Conservation (phyloP, 2,888 invertebrate species). For the Ophion slaviceki region DNA sequence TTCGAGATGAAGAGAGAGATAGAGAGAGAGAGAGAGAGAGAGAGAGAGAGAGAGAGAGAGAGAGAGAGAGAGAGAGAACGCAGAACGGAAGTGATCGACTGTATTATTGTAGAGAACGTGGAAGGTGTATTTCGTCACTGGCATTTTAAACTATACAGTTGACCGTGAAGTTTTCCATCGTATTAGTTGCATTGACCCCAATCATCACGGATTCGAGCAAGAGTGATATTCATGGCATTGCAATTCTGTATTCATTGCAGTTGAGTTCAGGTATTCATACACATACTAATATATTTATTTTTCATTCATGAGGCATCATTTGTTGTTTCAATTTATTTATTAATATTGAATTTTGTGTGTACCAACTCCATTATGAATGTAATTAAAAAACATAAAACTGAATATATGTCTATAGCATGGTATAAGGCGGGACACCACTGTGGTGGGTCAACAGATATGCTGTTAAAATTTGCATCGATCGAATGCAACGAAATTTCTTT, state of each 20-base stretch:
- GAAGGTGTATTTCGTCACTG: slow-evolving; percentile 10
- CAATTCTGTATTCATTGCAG: neutral
- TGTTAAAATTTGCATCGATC: no score
- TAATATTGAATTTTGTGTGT: neutral
- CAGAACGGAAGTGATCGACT: neutral
- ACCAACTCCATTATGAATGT: neutral
- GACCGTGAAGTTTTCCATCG: slow-evolving; percentile 24
- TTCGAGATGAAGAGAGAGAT: neutral
- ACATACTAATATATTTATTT: neutral
- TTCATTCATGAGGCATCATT: neutral
- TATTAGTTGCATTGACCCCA: slow-evolving; percentile 31
- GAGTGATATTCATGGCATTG: neutral
- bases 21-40: neutral
- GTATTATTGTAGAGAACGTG: slow-evolving; percentile 21
- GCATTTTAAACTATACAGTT: slow-evolving; percentile 24
- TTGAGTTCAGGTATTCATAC: neutral
- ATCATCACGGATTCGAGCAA: slow-evolving; percentile 8
- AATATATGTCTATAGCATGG: no score
- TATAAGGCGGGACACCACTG: no score
- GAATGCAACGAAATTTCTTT: no score
- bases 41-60: neutral
- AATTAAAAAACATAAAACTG: neutral
- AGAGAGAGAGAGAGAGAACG: neutral
- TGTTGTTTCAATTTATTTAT: neutral
- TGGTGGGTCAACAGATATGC: no score